Evolutionary conservation across 2,888 invertebrate species (phyloP), one percentile per base, ranked within the genome.

Genomic region (Glaucopsyche alexis): DNA sequence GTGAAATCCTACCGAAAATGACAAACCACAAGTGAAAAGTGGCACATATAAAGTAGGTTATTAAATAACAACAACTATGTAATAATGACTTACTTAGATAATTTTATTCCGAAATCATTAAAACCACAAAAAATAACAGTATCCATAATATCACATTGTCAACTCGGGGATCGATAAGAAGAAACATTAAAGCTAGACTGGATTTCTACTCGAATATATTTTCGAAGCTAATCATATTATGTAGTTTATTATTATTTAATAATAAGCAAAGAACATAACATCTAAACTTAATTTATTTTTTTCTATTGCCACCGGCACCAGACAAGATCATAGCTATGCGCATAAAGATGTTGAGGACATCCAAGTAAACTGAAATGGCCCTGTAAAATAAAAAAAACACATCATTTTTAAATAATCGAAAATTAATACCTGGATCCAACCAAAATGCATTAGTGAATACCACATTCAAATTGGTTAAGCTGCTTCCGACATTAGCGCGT

Each of bases 311-410:
- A 64, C 96, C 96, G 75, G 96, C 95, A 73, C 97, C 97, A 38
- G 96, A 95, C 82, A 99, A 86, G 78, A 99, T 98, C 84, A 96
- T 96, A 1, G 97, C 98, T 83, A 99, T 96, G 78, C 99, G 94
- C 82, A 99, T 96, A 88, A 99, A 99, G 84, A 99, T 99, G 90
- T 99, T 99, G 76, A 99, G 85, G 0, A 98, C 96, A 85, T 99
- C 99, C 95, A 99, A 89, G 86, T 99, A 99, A 78, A 99, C 98
- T 1, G 97, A 96, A 83, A 99, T 95, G 8, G 98, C 97, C 74
- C 99, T 99, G 94, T 72, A 96, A 95, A n/a, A n/a, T n/a, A 76
- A 81, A 84, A 84, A 83, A 77, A 75, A 72, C 6, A 50, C 29
- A 50, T n/a, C n/a, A 50, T n/a, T 52, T 52, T 16, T 52, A 52